These are phyloP conservation scores for Aulostomus chinensis DNA, from an alignment of 2,797 vertebrate genomes.

Conservation along the genomic window DNA sequence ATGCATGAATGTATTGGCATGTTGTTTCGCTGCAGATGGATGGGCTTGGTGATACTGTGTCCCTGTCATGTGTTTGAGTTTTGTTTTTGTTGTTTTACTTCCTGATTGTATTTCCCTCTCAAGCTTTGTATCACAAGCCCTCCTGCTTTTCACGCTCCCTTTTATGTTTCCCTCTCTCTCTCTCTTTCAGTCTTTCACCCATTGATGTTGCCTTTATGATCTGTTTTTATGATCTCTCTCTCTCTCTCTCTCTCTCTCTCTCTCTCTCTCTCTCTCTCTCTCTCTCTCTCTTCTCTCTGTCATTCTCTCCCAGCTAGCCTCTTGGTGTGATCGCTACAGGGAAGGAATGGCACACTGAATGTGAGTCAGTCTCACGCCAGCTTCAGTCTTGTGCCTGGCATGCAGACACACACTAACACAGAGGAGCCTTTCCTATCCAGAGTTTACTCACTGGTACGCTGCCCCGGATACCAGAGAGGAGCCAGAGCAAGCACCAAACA, in stretches of 20 bases:
- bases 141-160: constrained; percentile 52
- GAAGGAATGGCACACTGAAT: constrained; percentile 67
- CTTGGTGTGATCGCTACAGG: constrained; percentile 57
- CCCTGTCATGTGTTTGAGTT: constrained; percentile 8
- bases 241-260: constrained; percentile 11
- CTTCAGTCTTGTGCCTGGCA: constrained; percentile 68
- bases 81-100: too few relatives aligned
- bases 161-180: constrained; percentile 44
- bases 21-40: constrained; percentile 57
- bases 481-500: constrained; percentile 51
- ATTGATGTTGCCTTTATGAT: constrained; percentile 67
- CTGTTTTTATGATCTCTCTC: constrained; percentile 55
- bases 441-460: constrained; percentile 50
- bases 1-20: constrained; percentile 49
- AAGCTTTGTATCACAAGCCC: constrained; percentile 36
- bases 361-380: constrained; percentile 72
- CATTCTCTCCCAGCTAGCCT: constrained; percentile 67
- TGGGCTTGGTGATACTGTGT: constrained; percentile 42
- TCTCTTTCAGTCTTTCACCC: constrained; percentile 24
- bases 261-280: constrained; percentile 21
- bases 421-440: constrained; percentile 42
- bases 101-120: constrained; percentile 35
- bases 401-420: constrained; percentile 29
- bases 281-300: constrained; percentile 13
- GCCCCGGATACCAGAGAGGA: constrained; percentile 61